These are phyloP conservation scores for Poecilobothrus nobilitatus DNA, from an alignment of 2,888 invertebrate species.

Conservation along the genomic window DNA sequence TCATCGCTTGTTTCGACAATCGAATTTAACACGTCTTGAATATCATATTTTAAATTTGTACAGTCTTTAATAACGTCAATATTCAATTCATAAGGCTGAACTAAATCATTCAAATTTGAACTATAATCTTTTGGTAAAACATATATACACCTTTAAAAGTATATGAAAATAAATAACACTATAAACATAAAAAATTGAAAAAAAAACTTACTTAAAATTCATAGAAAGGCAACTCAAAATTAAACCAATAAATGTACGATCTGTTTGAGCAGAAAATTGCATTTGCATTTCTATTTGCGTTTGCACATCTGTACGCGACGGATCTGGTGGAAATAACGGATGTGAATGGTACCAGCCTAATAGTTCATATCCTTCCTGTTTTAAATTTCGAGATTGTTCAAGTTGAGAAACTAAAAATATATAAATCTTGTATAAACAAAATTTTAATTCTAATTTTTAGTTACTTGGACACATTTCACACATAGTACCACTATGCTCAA, in stretches of 20 bases:
- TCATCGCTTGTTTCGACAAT: slow-evolving; percentile 15
- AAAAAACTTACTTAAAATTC: slow-evolving; percentile 23
- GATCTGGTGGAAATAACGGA: slow-evolving; percentile 60
- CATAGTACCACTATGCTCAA: slow-evolving; percentile 55
- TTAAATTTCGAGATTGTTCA: slow-evolving; percentile 51
- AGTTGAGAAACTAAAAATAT: slow-evolving; percentile 50
- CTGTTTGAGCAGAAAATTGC: slow-evolving; percentile 24
- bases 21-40: slow-evolving; percentile 23
- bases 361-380: slow-evolving; percentile 44
- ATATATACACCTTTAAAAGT: slow-evolving; percentile 24
- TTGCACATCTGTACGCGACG: slow-evolving; percentile 59
- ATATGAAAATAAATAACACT: background rate
- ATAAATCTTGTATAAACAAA: background rate
- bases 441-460: slow-evolving; percentile 13
- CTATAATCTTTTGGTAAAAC: slow-evolving; percentile 22
- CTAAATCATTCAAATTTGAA: slow-evolving; percentile 12
- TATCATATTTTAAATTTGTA: slow-evolving; percentile 22
- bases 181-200: background rate
- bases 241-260: slow-evolving; percentile 25
- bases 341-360: slow-evolving; percentile 75
- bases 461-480: slow-evolving; percentile 71
- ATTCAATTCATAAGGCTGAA: slow-evolving; percentile 24
- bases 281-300: slow-evolving; percentile 56
- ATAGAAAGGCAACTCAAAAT: slow-evolving; percentile 26
- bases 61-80: slow-evolving; percentile 26